Percentiles rank a stretch among this genome's conserved stretches.
Conservation (phyloP, 2,113 vertebrate genomes). For the Meleagris gallopavo region DNA sequence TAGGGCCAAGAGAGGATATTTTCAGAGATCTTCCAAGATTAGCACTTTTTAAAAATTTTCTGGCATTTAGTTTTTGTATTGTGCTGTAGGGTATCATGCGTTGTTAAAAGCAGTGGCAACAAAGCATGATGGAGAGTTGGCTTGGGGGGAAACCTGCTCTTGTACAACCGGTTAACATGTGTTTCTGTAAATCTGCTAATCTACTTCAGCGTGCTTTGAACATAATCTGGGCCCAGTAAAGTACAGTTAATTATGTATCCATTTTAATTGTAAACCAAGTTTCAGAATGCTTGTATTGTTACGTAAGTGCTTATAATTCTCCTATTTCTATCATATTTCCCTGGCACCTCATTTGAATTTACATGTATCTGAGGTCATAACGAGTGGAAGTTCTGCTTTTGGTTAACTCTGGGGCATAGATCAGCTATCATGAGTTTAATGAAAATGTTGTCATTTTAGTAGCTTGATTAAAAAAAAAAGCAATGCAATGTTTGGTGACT, state of each 20-base stretch:
- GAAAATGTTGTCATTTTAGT: conserved; percentile 43
- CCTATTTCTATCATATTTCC: conserved; percentile 74
- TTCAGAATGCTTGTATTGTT: conserved; percentile 75
- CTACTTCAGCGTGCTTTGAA: conserved; percentile 61
- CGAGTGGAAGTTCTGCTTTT: conserved; percentile 62
- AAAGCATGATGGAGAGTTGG: neutral
- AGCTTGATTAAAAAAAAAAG: neutral
- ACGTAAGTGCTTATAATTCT: conserved; percentile 73
- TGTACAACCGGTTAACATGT: conserved; percentile 41
- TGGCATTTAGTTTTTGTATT: conserved; percentile 41
- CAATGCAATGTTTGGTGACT: neutral
- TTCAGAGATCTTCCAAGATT: conserved; percentile 3
- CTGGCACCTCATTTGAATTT: conserved; percentile 75
- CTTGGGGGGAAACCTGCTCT: conserved; percentile 27
- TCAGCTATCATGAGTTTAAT: conserved; percentile 44
- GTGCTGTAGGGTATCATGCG: neutral
- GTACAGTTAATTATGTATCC: conserved; percentile 52
- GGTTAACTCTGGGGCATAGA: conserved; percentile 42
- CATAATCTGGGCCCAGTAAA: conserved; percentile 63
- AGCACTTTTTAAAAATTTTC: conserved; percentile 33
- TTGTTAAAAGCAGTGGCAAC: conserved; percentile 32
- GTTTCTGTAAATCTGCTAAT: conserved; percentile 65
- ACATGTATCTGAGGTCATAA: conserved; percentile 73
- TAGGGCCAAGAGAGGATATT: neutral
- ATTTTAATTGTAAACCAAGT: conserved; percentile 69